Base-by-base conservation (phyloP, 2,888 invertebrate genomes). In the Andricus curvator region DNA sequence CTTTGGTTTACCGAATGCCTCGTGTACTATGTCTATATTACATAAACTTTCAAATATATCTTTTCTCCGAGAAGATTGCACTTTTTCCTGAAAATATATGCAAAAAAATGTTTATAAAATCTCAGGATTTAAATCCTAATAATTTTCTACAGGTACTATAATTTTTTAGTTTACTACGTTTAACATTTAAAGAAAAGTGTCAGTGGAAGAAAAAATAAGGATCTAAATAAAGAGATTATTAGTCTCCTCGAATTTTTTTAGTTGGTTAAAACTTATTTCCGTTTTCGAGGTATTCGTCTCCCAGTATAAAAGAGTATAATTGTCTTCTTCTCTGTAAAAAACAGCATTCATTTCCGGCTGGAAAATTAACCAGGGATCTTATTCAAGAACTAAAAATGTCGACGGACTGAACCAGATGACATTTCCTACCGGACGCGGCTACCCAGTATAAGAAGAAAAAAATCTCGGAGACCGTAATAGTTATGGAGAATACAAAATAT, bases 1-100 rank as follows among this genome's bases (percentile, higher is more conserved):
- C 37, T 37, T 74, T 56, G 74, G 74, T 74, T 74, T 74, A 74
- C 74, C 56, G 60, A 74, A 74, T 74, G 20, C 56, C 56, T 74
- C n/a, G 33, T 74, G 37, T 74, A 56, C 56, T 11, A 29, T 64
- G 22, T 13, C 37, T 56, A 13, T 56, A 56, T 33, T 56, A 56
- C 9, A 11, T 64, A 56, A 22, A 56, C 22, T 74, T 74, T n/a
- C 11, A 70, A 51, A 70, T 33, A 56, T 51, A 74, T 51, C n/a
- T 60, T 29, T 64, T 11, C 22, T 11, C 22, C 11, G 20, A 60
- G 13, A 60, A 22, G 1, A 13, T 8, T 11, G 15, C 2, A 17
- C 9, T 64, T 51, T 56, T 33, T n/a, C 56, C 13, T 37, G 11
- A 66, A 66, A 37, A 20, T 17, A 33, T 5, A 37, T 9, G 1